A percentile compares a stretch with the other conserved stretches of the same genome.
phyloP scores from a whole-genome alignment of 1,140 invertebrate species.

The Drosophila pruinosa region DNA sequence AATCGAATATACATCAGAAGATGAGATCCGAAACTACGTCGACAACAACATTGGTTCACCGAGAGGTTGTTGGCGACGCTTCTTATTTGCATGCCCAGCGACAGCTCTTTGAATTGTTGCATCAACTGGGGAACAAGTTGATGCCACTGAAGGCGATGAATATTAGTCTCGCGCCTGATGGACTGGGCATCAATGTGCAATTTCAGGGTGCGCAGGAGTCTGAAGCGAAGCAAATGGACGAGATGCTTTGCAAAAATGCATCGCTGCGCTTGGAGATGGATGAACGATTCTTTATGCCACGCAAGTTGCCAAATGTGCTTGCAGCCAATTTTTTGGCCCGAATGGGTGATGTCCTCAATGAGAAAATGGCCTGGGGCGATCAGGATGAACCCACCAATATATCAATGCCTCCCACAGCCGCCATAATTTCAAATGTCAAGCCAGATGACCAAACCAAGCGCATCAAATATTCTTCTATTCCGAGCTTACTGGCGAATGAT shows the following conservation, averaged over 20 bases:
- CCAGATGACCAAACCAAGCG: background rate
- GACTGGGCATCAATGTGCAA: constrained; percentile 34
- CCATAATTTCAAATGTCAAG: background rate
- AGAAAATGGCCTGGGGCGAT: constrained; percentile 13
- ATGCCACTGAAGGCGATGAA: constrained; percentile 24
- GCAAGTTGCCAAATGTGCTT: constrained; percentile 27
- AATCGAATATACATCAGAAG: background rate
- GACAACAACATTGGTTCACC: constrained; percentile 6
- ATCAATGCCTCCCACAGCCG: background rate
- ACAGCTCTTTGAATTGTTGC: constrained; percentile 25
- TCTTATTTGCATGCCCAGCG: constrained; percentile 24
- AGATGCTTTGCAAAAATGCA: constrained; percentile 4
- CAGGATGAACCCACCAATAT: background rate
- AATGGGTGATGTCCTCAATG: constrained; percentile 31
- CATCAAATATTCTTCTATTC: background rate
- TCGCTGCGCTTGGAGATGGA: constrained; percentile 21
- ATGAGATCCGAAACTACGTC: constrained; percentile 25
- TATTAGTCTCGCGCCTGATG: constrained; percentile 24
- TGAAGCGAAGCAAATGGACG: constrained; percentile 11
- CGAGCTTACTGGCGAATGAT: background rate
- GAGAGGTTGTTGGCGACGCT: constrained; percentile 2
- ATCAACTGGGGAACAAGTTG: constrained; percentile 29
- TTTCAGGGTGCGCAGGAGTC: constrained; percentile 8
- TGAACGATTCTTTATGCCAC: constrained; percentile 20
- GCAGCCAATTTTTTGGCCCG: constrained; percentile 33